Evolutionary conservation across 1,140 invertebrate species (phyloP), one percentile per base, ranked within the genome.

Genomic region (Penaeus japonicus): DNA sequence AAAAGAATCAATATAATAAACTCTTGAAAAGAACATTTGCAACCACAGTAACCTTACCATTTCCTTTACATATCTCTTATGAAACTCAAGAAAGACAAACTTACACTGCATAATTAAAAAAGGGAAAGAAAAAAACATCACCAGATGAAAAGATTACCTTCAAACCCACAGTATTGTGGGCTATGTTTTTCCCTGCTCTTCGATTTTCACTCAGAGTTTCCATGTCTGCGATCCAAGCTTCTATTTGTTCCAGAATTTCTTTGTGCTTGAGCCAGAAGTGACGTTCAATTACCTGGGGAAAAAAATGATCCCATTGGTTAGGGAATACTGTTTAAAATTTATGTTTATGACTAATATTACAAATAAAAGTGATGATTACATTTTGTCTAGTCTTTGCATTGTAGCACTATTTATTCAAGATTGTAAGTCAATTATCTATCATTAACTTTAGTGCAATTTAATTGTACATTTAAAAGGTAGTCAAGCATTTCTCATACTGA

Each of bases 241-340:
- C 96, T 87, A 98, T 95, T 92, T 98, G 97, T 86, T 95, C 94
- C 91, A 97, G 95, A 90, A 99, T 96, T 93, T 98, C 97, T 90
- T 97, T 95, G 53, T 97, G 95, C 92, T 99, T 99, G 89, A 99
- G 94, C 96, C 97, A 99, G 92, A 99, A 99, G 93, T 99, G 98
- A 75, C 96, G 96, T 90, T 97, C 95, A 91, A 99, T 97, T 20
- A 99, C 96, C 95, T 97, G 92, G 15, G 90, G 2, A 70, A 70
- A 35, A 55, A 22, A 22, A 57, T 22, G n/a, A 78, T 35, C 5
- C 53, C 1, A 27, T 20, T 4, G 20, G 32, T 4, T 27, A 7
- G 15, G n/a, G 20, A 47, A 80, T 62, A 62, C 55, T n/a, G 70
- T 24, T 35, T 1, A 77, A 32, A 24, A 17, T n/a, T n/a, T n/a